Evolutionary conservation across 2,797 vertebrate species (phyloP), one percentile per base, ranked within the genome.

Genomic region (Oreonectes daqikongensis): DNA sequence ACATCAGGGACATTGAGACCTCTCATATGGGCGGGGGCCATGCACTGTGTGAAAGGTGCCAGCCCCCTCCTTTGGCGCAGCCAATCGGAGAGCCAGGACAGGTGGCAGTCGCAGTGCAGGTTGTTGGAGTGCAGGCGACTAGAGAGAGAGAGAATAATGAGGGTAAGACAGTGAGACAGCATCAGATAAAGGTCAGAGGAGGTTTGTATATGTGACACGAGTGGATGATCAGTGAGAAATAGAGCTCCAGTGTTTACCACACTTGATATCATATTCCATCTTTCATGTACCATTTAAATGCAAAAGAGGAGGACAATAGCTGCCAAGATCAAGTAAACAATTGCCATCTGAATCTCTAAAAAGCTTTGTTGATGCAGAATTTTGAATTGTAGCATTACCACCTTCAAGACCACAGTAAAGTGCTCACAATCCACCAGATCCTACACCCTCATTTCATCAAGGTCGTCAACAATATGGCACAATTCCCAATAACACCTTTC

Each of bases 31-130:
- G 95, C 94, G 0, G 97, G 97, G 30, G 94, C 94, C 94, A 98
- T 95, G 91, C 97, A 99, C 84, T 99, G 97, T 2, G 97, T 99
- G 89, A 99, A 99, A 85, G 97, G 97, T 70, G 97, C 97, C 74
- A 99, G 84, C 0, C 95, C 94, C 61, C 94, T 93, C 42, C 97
- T 86, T 85, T 97, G 97, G 28, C 96, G 91, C 85, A 99, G 91
- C 97, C 97, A 99, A 74, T 99, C 97, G 0, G 97, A 98, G 68
- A 99, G 95, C 97, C 97, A 99, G 73, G 97, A 95, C 89, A 99
- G 91, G 93, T 98, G 96, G 84, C 97, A 99, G 92, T 99, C 97
- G 15, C 97, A 99, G 90, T 95, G 93, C 84, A 99, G 94, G 84
- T 93, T 95, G 90, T 99, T 99, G 87, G 97, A 98, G 91, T 99